phyloP scores from a whole-genome alignment of 2,888 invertebrate genomes.

The Cremastobaeus sp. region DNA sequence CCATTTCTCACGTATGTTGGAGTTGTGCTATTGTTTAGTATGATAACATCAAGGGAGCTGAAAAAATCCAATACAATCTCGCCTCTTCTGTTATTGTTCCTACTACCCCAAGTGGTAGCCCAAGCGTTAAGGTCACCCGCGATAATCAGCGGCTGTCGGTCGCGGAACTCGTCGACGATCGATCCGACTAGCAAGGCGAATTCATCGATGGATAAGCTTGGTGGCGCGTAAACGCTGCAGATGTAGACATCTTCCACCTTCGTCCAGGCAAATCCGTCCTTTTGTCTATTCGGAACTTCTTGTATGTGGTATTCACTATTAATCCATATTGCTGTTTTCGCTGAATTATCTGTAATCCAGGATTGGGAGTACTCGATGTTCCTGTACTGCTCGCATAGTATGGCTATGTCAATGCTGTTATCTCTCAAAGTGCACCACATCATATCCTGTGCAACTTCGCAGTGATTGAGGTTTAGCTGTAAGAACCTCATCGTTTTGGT shows the following conservation, averaged over 20 bases:
- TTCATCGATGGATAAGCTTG: slow-evolving; percentile 37
- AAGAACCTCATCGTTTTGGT: slow-evolving; percentile 52
- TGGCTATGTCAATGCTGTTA: slow-evolving; percentile 40
- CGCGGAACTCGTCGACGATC: too few species aligned
- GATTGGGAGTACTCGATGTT: slow-evolving; percentile 21
- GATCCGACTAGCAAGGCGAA: slow-evolving; percentile 17
- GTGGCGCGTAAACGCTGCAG: slow-evolving; percentile 57
- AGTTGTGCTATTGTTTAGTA: slow-evolving; percentile 39
- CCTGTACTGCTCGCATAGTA: slow-evolving; percentile 59
- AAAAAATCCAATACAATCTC: slow-evolving; percentile 26
- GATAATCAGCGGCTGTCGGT: too few species aligned
- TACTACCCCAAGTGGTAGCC: too few species aligned
- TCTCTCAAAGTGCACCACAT: slow-evolving; percentile 51
- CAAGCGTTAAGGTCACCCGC: too few species aligned
- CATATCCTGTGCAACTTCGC: slow-evolving; percentile 55
- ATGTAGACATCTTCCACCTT: slow-evolving; percentile 38
- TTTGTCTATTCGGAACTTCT: slow-evolving; percentile 5
- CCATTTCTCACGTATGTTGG: slow-evolving; percentile 50
- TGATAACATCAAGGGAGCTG: slow-evolving; percentile 37
- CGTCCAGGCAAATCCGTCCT: slow-evolving; percentile 36
- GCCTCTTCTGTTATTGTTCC: too few species aligned
- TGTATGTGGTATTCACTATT: slow-evolving; percentile 33
- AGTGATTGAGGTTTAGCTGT: slow-evolving; percentile 47
- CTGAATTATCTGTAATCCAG: slow-evolving; percentile 42
- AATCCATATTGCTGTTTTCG: slow-evolving; percentile 53